Percentiles rank a stretch among this genome's conserved stretches.
Conservation (phyloP, 2,888 invertebrate species). For the Xylophagus ater region DNA sequence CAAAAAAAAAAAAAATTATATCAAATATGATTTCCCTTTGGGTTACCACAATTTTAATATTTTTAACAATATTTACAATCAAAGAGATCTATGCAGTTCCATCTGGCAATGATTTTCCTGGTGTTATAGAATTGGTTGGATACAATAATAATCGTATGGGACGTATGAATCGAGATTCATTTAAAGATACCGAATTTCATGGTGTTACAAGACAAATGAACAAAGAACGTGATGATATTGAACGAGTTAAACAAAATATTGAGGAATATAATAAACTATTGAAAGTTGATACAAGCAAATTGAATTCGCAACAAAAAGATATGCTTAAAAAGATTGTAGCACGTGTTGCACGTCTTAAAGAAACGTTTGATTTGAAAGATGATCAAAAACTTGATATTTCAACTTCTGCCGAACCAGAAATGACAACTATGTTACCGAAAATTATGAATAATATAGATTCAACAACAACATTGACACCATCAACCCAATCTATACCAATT, state of each 20-base stretch:
- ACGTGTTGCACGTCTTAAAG: constrained; percentile 36
- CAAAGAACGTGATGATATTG: constrained; percentile 36
- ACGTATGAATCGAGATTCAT: constrained; percentile 20
- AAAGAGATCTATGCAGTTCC: constrained; percentile 3
- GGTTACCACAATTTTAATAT: constrained; percentile 9
- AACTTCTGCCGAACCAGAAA: no score
- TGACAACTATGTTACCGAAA: no score
- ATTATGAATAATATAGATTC: no score
- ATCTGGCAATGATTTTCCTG: constrained; percentile 29
- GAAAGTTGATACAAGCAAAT: constrained; percentile 34
- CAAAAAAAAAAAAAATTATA: not conserved
- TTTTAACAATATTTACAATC: constrained; percentile 4
- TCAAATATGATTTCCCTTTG: constrained; percentile 12
- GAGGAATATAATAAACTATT: constrained; percentile 35
- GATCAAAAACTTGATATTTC: no score
- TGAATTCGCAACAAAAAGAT: constrained; percentile 37
- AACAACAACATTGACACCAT: not conserved
- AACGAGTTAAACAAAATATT: constrained; percentile 35
- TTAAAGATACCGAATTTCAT: not conserved
- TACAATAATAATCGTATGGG: constrained; percentile 32
- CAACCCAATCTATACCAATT: not conserved
- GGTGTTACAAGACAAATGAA: constrained; percentile 26
- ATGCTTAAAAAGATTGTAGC: constrained; percentile 38
- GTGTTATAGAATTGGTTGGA: constrained; percentile 36
- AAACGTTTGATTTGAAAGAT: constrained; percentile 32